Evolutionary conservation across 2,113 vertebrate species (phyloP).

Genomic region (Orycteropus afer): DNA sequence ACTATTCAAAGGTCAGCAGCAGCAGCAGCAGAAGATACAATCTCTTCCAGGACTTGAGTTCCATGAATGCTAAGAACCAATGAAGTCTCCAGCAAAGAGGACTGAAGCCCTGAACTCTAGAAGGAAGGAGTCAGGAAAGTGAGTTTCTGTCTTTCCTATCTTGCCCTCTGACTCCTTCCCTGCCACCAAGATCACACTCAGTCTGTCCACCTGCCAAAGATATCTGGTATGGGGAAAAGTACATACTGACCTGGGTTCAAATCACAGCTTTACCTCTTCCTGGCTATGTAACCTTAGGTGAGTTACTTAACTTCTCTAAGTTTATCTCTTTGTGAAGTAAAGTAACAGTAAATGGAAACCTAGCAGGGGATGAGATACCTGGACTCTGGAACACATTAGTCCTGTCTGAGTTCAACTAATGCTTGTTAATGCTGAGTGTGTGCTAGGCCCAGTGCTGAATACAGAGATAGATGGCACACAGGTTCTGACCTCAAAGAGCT

Average conservation of each 20-base stretch:
- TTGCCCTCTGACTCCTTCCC: not conserved
- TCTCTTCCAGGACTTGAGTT: not conserved
- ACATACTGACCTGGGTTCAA: not conserved
- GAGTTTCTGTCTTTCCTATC: not conserved
- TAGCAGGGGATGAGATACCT: not conserved
- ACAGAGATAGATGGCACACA: not conserved
- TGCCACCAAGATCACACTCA: not conserved
- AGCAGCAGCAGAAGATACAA: conserved; percentile 31
- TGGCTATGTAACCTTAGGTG: not conserved
- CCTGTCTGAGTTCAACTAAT: not conserved
- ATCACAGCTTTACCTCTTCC: conserved; percentile 47
- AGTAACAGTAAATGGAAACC: not conserved
- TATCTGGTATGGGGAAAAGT: not conserved
- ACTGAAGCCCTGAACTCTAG: not conserved
- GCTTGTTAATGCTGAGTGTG: not conserved
- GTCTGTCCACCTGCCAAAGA: not conserved
- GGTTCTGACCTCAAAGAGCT: not conserved
- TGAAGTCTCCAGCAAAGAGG: not conserved
- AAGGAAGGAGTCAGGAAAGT: not conserved
- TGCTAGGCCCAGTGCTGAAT: not conserved
- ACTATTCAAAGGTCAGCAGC: conserved; percentile 35
- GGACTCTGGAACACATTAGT: not conserved
- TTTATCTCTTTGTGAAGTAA: not conserved
- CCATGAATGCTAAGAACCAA: not conserved
- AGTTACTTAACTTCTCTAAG: conserved; percentile 21